A percentile compares a stretch with the other conserved stretches of the same genome.
Evolutionary conservation across 2,113 vertebrate genomes (phyloP).

Genomic region (Malurus cyaneus): DNA sequence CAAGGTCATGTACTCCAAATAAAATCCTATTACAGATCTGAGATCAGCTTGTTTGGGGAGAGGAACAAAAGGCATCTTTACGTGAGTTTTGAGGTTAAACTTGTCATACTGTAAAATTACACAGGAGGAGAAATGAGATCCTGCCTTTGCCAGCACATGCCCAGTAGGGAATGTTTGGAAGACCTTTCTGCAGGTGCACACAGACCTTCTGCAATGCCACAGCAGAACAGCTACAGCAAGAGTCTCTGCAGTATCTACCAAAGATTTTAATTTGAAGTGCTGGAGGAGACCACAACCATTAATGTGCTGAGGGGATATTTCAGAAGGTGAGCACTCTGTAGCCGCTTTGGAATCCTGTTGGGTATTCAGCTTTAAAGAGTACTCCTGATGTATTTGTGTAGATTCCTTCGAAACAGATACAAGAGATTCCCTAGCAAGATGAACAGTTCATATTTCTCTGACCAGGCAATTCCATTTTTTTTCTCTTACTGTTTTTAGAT

Average conservation of each 20-base stretch:
- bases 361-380: slow-evolving; percentile 19
- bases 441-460: neutral
- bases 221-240: neutral
- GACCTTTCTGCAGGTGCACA: neutral
- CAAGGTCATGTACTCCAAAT: slow-evolving; percentile 32
- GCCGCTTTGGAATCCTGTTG: neutral
- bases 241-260: slow-evolving; percentile 41
- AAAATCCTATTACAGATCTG: slow-evolving; percentile 23
- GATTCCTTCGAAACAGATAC: neutral
- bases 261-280: slow-evolving; percentile 41
- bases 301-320: neutral
- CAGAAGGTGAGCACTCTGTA: neutral
- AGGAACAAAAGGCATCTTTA: neutral
- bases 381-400: slow-evolving; percentile 3
- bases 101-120: neutral
- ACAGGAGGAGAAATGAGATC: neutral
- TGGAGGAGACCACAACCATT: neutral
- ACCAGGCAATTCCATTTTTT: neutral
- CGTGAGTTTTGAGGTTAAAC: neutral
- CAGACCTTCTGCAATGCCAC: neutral
- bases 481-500: neutral
- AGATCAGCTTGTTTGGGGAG: slow-evolving; percentile 2
- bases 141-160: neutral
- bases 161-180: neutral
- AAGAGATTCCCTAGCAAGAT: neutral